Percentiles rank a stretch among this genome's conserved stretches.
Conservation (phyloP, 2,797 vertebrate genomes). For the Eurystomus glaucurus region DNA sequence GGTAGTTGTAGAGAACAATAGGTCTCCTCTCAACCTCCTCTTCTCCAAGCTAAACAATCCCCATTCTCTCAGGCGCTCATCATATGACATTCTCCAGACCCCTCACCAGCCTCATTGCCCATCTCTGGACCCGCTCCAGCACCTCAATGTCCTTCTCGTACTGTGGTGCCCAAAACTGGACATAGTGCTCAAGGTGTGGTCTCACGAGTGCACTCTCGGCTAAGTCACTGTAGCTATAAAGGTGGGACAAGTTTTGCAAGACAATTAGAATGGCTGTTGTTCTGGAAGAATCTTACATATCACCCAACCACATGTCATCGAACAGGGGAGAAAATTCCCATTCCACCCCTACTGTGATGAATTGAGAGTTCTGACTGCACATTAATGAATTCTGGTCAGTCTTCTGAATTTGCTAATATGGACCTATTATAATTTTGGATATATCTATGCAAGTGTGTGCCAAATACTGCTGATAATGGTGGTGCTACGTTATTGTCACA, state of each 20-base stretch:
- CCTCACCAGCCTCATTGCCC: too few species aligned
- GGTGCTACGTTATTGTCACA: neutral
- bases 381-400: neutral
- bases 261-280: neutral
- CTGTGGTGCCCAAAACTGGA: too few species aligned
- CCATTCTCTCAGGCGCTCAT: too few species aligned
- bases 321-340: neutral
- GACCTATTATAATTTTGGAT: neutral
- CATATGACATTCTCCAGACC: too few species aligned
- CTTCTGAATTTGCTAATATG: neutral
- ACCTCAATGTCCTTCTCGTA: too few species aligned
- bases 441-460: rapidly evolving
- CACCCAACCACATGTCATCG: neutral
- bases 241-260: neutral
- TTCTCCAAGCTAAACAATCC: too few species aligned
- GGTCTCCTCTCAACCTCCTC: too few species aligned
- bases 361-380: neutral
- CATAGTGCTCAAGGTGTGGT: too few species aligned
- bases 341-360: neutral
- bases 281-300: neutral
- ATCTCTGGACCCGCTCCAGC: too few species aligned
- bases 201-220: neutral
- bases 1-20: too few species aligned
- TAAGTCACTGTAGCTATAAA: neutral
- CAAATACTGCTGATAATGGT: conserved; percentile 1